These are phyloP conservation scores for Drosophila lacertosa DNA, from an alignment of 1,140 invertebrate species.

Conservation along the genomic window DNA sequence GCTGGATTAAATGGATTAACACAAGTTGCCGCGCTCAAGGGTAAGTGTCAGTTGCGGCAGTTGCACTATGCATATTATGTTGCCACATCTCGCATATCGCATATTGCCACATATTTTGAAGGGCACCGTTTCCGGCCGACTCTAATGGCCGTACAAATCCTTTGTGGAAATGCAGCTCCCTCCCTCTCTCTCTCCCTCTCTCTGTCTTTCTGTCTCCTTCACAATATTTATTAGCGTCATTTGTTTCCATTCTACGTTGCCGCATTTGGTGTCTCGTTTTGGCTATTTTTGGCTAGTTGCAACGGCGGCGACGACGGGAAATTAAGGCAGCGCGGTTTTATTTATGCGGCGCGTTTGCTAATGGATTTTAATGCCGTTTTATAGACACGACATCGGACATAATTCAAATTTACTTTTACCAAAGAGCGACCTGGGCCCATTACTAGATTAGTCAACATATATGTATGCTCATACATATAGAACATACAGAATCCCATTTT, in stretches of 20 bases:
- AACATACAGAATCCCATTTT: neutral
- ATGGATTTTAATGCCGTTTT: slow-evolving; percentile 76
- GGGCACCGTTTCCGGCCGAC: slow-evolving; percentile 59
- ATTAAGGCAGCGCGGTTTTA: slow-evolving; percentile 71
- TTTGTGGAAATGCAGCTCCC: slow-evolving; percentile 57
- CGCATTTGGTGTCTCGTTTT: slow-evolving; percentile 48
- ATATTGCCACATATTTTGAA: slow-evolving; percentile 36
- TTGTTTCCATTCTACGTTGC: slow-evolving; percentile 65
- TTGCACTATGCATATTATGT: slow-evolving; percentile 26
- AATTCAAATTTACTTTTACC: slow-evolving; percentile 48
- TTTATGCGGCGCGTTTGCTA: slow-evolving; percentile 69
- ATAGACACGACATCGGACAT: slow-evolving; percentile 70
- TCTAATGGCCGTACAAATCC: slow-evolving; percentile 59
- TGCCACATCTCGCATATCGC: slow-evolving; percentile 5
- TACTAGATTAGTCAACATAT: neutral
- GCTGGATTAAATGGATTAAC: slow-evolving; percentile 81
- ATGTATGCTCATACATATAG: no score
- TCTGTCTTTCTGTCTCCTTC: slow-evolving; percentile 16
- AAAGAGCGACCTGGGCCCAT: neutral
- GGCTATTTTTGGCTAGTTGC: slow-evolving; percentile 71
- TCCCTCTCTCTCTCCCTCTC: neutral
- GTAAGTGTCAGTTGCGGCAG: slow-evolving; percentile 59
- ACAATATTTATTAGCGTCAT: slow-evolving; percentile 75
- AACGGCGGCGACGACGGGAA: slow-evolving; percentile 32
- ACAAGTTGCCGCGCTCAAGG: slow-evolving; percentile 78